Evolutionary conservation across 2,113 vertebrate genomes (phyloP).

Genomic region (Hystrix brachyura): DNA sequence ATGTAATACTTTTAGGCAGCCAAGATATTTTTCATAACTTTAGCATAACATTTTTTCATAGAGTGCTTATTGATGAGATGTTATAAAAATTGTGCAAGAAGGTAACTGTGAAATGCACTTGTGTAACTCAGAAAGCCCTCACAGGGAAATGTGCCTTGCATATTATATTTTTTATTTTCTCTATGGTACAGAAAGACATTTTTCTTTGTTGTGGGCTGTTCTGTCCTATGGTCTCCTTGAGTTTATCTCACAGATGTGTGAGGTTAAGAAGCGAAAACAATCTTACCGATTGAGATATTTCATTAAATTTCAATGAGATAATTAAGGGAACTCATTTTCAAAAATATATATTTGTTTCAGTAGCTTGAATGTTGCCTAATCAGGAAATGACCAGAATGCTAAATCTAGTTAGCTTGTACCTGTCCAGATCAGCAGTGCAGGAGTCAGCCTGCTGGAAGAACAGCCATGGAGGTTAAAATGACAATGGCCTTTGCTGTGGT

Average conservation of each 20-base stretch:
- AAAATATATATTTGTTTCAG: constrained; percentile 83
- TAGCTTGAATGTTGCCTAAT: constrained; percentile 75
- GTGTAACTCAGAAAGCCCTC: neutral
- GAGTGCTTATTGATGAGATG: constrained; percentile 56
- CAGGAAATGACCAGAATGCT: constrained; percentile 84
- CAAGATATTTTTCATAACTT: constrained; percentile 78
- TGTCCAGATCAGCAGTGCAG: constrained; percentile 54
- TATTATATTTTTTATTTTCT: constrained; percentile 48
- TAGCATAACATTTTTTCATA: constrained; percentile 48
- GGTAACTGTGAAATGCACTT: neutral
- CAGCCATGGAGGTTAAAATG: constrained; percentile 9
- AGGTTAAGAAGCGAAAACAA: constrained; percentile 77
- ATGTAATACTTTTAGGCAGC: constrained; percentile 67
- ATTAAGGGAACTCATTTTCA: constrained; percentile 85
- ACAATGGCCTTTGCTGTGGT: constrained; percentile 60
- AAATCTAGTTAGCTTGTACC: constrained; percentile 55
- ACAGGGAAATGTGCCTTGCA: constrained; percentile 2
- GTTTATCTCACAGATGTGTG: constrained; percentile 40
- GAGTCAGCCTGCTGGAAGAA: neutral
- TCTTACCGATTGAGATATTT: constrained; percentile 74
- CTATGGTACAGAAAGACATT: constrained; percentile 37
- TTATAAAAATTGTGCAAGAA: constrained; percentile 61
- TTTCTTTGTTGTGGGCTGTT: constrained; percentile 35
- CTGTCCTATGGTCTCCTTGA: neutral
- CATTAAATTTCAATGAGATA: constrained; percentile 86